Percentiles rank a stretch among this genome's conserved stretches.
phyloP scores from a whole-genome alignment of 2,888 invertebrate genomes.

The Oithona nana region DNA sequence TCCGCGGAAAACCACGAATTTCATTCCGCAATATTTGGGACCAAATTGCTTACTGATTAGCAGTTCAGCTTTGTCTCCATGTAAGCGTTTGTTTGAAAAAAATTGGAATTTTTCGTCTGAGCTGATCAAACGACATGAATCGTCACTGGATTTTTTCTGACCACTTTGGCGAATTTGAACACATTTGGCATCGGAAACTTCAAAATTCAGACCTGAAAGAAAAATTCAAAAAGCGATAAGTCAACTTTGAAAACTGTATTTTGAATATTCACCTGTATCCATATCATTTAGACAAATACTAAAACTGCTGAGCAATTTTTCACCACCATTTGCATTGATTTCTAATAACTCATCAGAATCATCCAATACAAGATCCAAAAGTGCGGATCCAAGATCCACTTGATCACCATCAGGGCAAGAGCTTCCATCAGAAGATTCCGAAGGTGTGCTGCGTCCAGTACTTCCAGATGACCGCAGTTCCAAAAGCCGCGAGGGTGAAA shows the following conservation, averaged over 20 bases:
- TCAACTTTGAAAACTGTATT: too few species aligned
- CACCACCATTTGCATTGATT: not conserved
- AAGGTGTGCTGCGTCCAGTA: not conserved
- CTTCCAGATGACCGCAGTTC: not conserved
- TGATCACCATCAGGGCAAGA: too few species aligned
- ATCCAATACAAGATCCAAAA: not conserved
- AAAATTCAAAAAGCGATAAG: too few species aligned
- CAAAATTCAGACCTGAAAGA: not conserved
- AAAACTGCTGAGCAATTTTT: not conserved
- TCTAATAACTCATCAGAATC: not conserved
- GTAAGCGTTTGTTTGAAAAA: not conserved
- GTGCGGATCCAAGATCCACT: too few species aligned
- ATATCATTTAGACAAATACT: not conserved
- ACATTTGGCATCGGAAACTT: not conserved
- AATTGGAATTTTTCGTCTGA: not conserved
- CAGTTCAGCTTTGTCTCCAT: not conserved
- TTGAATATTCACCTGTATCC: too few species aligned
- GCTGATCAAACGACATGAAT: not conserved
- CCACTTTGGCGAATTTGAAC: not conserved
- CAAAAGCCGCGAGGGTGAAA: not conserved
- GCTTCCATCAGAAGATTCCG: not conserved
- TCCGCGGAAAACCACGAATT: not conserved
- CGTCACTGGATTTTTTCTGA: not conserved
- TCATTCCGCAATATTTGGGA: not conserved
- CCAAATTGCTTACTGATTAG: not conserved